phyloP scores from a whole-genome alignment of 2,888 invertebrate species.

The Dicycla oo region DNA sequence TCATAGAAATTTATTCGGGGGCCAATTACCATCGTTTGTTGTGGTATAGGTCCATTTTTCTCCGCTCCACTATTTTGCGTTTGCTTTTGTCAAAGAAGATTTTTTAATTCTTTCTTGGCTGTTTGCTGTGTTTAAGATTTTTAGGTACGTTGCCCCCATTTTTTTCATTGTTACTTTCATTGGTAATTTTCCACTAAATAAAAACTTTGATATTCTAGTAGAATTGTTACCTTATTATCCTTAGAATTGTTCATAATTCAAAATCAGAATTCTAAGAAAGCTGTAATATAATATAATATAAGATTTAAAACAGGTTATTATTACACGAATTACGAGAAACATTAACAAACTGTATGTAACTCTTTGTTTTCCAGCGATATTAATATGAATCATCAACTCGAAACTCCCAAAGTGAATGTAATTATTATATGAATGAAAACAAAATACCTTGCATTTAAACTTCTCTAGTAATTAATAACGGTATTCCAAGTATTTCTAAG shows the following conservation, averaged over 20 bases:
- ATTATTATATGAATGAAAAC: conserved; percentile 51
- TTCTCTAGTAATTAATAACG: conserved; percentile 58
- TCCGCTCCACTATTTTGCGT: conserved; percentile 33
- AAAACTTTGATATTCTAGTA: not conserved
- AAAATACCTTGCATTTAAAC: conserved; percentile 60
- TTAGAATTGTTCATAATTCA: conserved; percentile 9
- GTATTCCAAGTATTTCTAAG: conserved; percentile 65
- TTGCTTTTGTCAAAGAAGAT: conserved; percentile 15
- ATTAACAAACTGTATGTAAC: conserved; percentile 28
- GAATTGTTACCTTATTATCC: not conserved
- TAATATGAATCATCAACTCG: conserved; percentile 49
- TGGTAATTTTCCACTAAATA: not conserved
- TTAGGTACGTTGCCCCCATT: not conserved
- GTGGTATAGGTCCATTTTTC: conserved; percentile 50
- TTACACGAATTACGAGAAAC: conserved; percentile 37
- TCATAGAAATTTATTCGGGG: conserved; percentile 65
- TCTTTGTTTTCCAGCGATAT: conserved; percentile 49
- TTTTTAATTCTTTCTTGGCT: not conserved
- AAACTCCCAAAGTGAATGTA: conserved; percentile 47
- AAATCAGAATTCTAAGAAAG: conserved; percentile 3
- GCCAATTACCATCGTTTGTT: conserved; percentile 61
- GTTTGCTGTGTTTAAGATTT: not conserved
- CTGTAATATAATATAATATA: conserved; percentile 10
- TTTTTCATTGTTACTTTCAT: not conserved
- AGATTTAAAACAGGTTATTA: conserved; percentile 34